Conservation (phyloP, 2,797 vertebrate species). For the Leuciscus waleckii region DNA sequence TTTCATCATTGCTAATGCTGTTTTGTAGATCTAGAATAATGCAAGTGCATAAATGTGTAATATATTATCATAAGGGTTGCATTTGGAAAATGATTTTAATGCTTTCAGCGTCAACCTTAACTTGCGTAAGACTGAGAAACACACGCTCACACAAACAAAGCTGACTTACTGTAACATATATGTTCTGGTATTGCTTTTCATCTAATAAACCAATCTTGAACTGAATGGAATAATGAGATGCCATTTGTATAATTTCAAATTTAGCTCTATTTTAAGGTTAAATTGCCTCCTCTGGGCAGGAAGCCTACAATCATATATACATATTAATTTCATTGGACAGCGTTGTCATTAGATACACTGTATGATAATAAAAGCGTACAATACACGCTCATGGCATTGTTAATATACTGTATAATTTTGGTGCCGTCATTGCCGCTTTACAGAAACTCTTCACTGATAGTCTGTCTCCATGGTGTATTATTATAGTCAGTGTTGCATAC, state of each 20-base stretch:
- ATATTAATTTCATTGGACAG: slow-evolving; percentile 1
- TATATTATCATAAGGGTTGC: slow-evolving; percentile 38
- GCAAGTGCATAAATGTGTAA: slow-evolving; percentile 18
- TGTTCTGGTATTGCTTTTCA: not conserved
- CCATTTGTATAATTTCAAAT: slow-evolving; percentile 1
- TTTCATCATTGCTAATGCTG: slow-evolving; percentile 49
- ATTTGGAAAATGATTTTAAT: slow-evolving; percentile 34
- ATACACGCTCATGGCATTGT: not conserved
- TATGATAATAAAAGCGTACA: not conserved
- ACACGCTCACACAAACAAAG: not conserved
- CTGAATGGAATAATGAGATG: not conserved
- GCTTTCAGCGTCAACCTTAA: slow-evolving; percentile 27
- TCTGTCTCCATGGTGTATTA: not conserved
- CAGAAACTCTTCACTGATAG: not conserved
- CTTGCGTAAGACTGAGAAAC: slow-evolving; percentile 11
- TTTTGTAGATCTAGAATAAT: slow-evolving; percentile 45
- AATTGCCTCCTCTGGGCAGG: not conserved
- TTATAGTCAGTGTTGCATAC: slow-evolving; percentile 16
- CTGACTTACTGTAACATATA: not conserved
- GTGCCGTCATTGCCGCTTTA: not conserved
- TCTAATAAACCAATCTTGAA: slow-evolving; percentile 13
- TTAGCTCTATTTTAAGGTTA: slow-evolving; percentile 12
- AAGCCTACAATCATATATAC: not conserved
- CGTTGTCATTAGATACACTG: slow-evolving; percentile 2
- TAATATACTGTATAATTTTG: not conserved